Evolutionary conservation across 2,797 vertebrate genomes (phyloP), one percentile per base, ranked within the genome.

Genomic region (Rhinoraja longicauda): DNA sequence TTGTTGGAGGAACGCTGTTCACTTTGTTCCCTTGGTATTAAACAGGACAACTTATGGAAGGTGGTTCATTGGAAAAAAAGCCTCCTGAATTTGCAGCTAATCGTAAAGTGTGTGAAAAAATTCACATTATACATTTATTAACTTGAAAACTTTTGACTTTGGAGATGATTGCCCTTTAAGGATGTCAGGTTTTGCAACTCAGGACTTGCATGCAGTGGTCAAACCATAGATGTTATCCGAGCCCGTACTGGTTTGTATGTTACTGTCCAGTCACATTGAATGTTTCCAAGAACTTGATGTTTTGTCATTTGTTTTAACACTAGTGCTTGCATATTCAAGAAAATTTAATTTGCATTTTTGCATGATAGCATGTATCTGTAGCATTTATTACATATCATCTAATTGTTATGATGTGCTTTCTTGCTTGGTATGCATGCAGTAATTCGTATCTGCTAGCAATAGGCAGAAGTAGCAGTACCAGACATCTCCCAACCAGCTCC

Each of bases 401-500:
- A 73, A 73, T 88, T 93, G 59, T 93, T 91, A 64, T 78, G 88
- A 97, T 95, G 93, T 95, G 95, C 95, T 94, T 95, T 97, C 94
- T 96, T 93, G 94, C 96, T 95, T 95, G 94, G 95, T 93, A 57
- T 78, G 93, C 95, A 93, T 92, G 94, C 96, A 97, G 97, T 96
- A 97, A 97, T 93, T 97, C 97, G 95, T 97, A 97, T 94, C 96
- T 97, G 95, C 96, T 97, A 96, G 96, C 97, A 93, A 95, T 97
- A 95, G 97, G 97, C 95, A 97, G 97, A 95, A 97, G 97, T 93
- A 96, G 96, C 96, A 97, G 97, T 96, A 96, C 96, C 96, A 96
- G 96, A 95, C 97, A 97, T 96, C 96, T 97, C 95, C 97, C 97
- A 45, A 95, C 96, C 96, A 97, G 97, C 96, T 97, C 97, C 94